Evolutionary conservation across 1,140 invertebrate genomes (phyloP).

Genomic region (Catajapyx aquilonaris): DNA sequence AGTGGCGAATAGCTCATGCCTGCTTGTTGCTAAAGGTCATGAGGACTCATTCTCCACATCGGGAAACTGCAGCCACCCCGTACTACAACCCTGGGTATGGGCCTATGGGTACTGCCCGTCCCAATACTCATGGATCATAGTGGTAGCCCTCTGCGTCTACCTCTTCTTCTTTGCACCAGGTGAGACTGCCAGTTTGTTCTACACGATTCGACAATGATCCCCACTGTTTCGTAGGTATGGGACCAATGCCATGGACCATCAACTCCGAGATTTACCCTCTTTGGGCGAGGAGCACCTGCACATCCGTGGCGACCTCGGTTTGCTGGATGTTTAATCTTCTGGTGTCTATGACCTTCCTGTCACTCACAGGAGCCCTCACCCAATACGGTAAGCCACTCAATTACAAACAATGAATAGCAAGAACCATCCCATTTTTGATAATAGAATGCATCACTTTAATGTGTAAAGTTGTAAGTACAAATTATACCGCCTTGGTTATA

Average conservation of each 20-base stretch:
- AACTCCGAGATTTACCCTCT: slow-evolving; percentile 41
- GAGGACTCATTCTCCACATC: too few species aligned
- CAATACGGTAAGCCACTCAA: slow-evolving; percentile 13
- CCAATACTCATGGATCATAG: slow-evolving; percentile 25
- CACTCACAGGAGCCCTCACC: slow-evolving; percentile 14
- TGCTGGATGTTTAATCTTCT: slow-evolving; percentile 37
- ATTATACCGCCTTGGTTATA: neutral
- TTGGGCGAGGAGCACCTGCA: slow-evolving; percentile 34
- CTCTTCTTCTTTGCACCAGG: slow-evolving; percentile 31
- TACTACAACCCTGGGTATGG: too few species aligned
- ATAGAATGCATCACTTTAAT: neutral
- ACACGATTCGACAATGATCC: neutral
- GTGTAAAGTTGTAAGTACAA: neutral
- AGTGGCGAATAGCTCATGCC: too few species aligned
- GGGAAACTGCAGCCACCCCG: too few species aligned
- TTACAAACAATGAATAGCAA: neutral
- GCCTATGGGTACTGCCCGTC: slow-evolving; percentile 20
- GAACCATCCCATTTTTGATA: neutral
- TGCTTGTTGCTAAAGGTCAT: too few species aligned
- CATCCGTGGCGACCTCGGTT: slow-evolving; percentile 29
- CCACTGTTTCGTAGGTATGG: slow-evolving; percentile 21
- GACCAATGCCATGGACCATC: slow-evolving; percentile 41
- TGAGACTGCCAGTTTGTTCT: too few species aligned
- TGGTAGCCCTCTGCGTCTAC: slow-evolving; percentile 27
- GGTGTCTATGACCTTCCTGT: slow-evolving; percentile 37